Conservation (phyloP, 2,113 vertebrate genomes). For the Vanacampus margaritifer region DNA sequence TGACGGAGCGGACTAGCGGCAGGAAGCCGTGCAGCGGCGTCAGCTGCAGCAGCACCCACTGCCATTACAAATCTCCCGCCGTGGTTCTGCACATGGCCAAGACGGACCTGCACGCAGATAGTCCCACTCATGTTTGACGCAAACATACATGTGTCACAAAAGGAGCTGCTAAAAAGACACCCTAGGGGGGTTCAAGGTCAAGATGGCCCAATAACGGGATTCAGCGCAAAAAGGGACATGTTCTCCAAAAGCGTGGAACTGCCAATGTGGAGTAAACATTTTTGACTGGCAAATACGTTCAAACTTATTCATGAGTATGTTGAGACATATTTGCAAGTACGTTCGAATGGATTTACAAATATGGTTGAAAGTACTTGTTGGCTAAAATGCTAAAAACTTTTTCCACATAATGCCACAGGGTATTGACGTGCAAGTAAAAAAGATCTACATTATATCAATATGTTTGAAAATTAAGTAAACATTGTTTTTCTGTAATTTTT, state of each 20-base stretch:
- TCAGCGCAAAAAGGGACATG: slow-evolving; percentile 58
- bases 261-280: too few species aligned
- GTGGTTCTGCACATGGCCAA: slow-evolving; percentile 92
- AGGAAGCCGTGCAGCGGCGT: slow-evolving; percentile 84
- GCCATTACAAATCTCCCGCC: slow-evolving; percentile 89
- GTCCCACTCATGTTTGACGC: slow-evolving; percentile 82
- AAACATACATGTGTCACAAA: slow-evolving; percentile 19
- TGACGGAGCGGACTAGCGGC: slow-evolving; percentile 80
- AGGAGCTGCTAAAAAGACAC: slow-evolving; percentile 59
- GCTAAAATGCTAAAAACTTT: too few species aligned
- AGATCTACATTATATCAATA: too few species aligned
- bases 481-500: too few species aligned
- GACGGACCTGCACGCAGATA: slow-evolving; percentile 88
- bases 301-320: too few species aligned
- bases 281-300: too few species aligned
- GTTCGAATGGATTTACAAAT: too few species aligned
- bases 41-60: slow-evolving; percentile 82
- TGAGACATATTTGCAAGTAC: too few species aligned
- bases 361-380: too few species aligned
- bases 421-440: too few species aligned
- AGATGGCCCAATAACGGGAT: slow-evolving; percentile 54
- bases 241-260: slow-evolving; percentile 17
- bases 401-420: too few species aligned
- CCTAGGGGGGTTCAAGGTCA: slow-evolving; percentile 14
- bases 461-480: too few species aligned